Conservation (phyloP, 2,797 vertebrate species). For the Holocentrus rufus region DNA sequence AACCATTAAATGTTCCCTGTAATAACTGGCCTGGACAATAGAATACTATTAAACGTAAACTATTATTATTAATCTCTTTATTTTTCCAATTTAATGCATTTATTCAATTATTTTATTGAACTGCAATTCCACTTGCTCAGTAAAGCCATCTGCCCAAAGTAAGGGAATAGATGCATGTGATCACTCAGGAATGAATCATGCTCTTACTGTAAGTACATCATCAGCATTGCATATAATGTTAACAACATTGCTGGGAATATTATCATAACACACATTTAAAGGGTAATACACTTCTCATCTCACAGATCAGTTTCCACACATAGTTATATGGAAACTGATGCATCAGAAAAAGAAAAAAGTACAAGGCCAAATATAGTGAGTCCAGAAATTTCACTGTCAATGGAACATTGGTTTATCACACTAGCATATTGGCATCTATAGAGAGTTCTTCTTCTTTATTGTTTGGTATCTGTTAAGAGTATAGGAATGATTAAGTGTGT, state of each 20-base stretch:
- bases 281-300: neutral
- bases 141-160: neutral
- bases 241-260: neutral
- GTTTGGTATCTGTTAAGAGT: constrained; percentile 13
- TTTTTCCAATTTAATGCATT: neutral
- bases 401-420: neutral
- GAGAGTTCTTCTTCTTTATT: constrained; percentile 4
- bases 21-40: too few relatives aligned
- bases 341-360: neutral
- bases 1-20: too few relatives aligned
- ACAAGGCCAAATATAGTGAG: neutral
- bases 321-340: neutral
- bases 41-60: too few relatives aligned
- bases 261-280: neutral
- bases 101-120: neutral
- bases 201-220: neutral
- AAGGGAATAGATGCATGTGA: neutral
- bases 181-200: neutral
- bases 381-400: neutral
- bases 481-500: constrained; percentile 49
- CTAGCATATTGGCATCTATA: neutral
- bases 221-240: neutral
- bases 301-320: neutral
- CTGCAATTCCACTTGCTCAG: neutral
- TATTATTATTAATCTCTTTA: too few relatives aligned